Conservation (phyloP, 2,888 invertebrate genomes). For the Xestia rhomboidea region DNA sequence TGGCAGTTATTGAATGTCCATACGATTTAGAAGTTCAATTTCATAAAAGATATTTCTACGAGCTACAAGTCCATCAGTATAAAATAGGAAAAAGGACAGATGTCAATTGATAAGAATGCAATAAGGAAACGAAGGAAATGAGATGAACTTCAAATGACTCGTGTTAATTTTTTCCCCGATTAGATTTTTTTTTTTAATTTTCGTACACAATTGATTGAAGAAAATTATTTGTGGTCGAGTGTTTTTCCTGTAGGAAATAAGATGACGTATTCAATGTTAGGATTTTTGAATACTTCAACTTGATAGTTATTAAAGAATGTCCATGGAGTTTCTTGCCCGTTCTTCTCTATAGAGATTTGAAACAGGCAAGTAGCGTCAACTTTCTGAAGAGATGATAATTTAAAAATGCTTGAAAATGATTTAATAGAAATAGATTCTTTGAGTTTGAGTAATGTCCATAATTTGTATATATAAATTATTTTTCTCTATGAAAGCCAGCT, state of each 20-base stretch:
- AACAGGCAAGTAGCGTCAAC: background rate
- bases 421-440: background rate
- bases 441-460: background rate
- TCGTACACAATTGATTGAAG: background rate
- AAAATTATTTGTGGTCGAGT: background rate
- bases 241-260: background rate
- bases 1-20: background rate
- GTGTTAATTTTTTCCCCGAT: slow-evolving; percentile 34
- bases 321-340: background rate
- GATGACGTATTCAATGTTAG: background rate
- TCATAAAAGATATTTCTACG: background rate
- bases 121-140: slow-evolving; percentile 54
- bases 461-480: background rate
- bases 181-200: background rate
- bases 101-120: slow-evolving; percentile 51
- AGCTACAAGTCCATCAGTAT: background rate
- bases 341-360: background rate
- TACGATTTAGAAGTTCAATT: background rate
- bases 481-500: background rate
- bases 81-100: slow-evolving; percentile 30
- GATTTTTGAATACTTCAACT: background rate
- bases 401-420: background rate
- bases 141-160: slow-evolving; percentile 43
- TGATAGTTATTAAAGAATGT: background rate
- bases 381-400: background rate